phyloP scores from a whole-genome alignment of 2,888 invertebrate species.

The Palloptera scutellata region DNA sequence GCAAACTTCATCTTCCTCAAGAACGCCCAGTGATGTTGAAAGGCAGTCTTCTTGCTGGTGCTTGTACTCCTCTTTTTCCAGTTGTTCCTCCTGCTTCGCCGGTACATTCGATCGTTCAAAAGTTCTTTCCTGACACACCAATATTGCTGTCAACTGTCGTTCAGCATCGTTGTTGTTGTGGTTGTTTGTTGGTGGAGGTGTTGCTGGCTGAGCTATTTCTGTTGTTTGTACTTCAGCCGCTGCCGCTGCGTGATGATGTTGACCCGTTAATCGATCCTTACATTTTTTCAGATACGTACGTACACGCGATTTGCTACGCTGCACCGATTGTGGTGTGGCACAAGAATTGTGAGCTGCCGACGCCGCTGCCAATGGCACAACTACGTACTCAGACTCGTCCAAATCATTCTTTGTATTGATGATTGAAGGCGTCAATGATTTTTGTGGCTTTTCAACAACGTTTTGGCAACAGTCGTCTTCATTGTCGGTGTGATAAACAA shows the following conservation, averaged over 20 bases:
- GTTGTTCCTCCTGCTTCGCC: conserved; percentile 2
- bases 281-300: conserved; percentile 63
- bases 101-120: not conserved
- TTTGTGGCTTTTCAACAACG: not conserved
- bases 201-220: conserved; percentile 31
- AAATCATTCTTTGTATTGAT: conserved; percentile 27
- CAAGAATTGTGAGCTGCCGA: conserved; percentile 25
- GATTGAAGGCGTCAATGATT: not conserved
- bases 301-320: conserved; percentile 63
- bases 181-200: conserved; percentile 20
- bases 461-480: conserved; percentile 1
- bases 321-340: conserved; percentile 36
- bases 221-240: not conserved
- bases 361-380: conserved; percentile 18
- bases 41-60: not conserved
- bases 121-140: not conserved
- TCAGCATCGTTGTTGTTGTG: conserved; percentile 11
- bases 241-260: conserved; percentile 43
- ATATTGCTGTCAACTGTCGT: conserved; percentile 10
- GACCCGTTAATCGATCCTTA: conserved; percentile 63
- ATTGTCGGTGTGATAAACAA: conserved; percentile 1
- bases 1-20: conserved; percentile 35
- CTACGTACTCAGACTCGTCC: too few relatives aligned
- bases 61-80: conserved; percentile 12
- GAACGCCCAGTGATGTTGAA: conserved; percentile 15